Evolutionary conservation across 2,113 vertebrate species (phyloP).

Genomic region (Colistium nudipinnis): DNA sequence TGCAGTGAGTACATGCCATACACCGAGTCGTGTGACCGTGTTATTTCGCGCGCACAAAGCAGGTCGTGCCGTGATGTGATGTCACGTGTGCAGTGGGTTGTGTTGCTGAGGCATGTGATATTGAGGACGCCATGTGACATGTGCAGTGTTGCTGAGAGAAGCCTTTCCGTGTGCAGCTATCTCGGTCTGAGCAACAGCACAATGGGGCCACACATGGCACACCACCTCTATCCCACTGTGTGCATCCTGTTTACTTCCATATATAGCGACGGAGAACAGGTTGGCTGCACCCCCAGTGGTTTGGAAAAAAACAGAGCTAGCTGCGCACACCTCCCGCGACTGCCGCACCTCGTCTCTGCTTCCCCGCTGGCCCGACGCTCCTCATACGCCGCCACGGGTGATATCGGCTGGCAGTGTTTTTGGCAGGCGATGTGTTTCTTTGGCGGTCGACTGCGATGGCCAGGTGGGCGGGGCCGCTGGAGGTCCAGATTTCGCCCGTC

Average conservation of each 20-base stretch:
- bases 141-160: slow-evolving; percentile 13
- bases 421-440: slow-evolving; percentile 39
- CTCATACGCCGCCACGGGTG: slow-evolving; percentile 37
- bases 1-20: slow-evolving; percentile 79
- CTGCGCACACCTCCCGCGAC: slow-evolving; percentile 55
- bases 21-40: no score
- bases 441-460: slow-evolving; percentile 47
- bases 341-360: slow-evolving; percentile 60
- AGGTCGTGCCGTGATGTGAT: slow-evolving; percentile 1
- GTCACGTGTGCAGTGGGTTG: slow-evolving; percentile 3
- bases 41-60: no score
- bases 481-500: slow-evolving; percentile 56
- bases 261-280: slow-evolving; percentile 64
- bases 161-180: slow-evolving; percentile 8
- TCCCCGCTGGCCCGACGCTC: slow-evolving; percentile 53
- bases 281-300: slow-evolving; percentile 50
- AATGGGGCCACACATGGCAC: slow-evolving; percentile 56
- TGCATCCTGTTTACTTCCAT: slow-evolving; percentile 69
- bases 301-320: slow-evolving; percentile 62
- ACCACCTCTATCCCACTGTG: slow-evolving; percentile 46
- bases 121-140: neutral
- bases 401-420: slow-evolving; percentile 33
- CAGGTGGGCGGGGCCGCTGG: slow-evolving; percentile 75
- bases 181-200: slow-evolving; percentile 28
- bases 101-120: slow-evolving; percentile 1